phyloP scores from a whole-genome alignment of 1,140 invertebrate species.

The Microplitis mediator region DNA sequence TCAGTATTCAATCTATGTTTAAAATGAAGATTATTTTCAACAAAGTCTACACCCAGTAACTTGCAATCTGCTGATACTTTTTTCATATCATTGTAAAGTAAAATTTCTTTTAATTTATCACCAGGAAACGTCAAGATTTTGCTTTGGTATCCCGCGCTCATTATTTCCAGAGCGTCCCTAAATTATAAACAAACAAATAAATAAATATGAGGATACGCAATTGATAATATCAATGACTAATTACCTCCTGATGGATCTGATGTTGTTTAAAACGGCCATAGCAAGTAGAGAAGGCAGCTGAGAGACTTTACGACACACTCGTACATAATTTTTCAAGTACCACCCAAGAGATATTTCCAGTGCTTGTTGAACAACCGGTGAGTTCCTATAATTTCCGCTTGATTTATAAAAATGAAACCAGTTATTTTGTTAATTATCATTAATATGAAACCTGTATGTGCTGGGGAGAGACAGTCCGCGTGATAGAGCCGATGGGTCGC shows the following conservation, averaged over 20 bases:
- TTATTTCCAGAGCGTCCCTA: constrained; percentile 61
- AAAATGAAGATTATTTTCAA: constrained; percentile 45
- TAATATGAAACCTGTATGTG: constrained; percentile 45
- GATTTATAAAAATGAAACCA: constrained; percentile 1
- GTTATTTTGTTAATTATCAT: neutral
- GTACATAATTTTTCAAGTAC: constrained; percentile 62
- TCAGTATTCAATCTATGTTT: constrained; percentile 44
- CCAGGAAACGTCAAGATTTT: constrained; percentile 61
- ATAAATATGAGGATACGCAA: neutral
- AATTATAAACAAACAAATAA: constrained; percentile 27
- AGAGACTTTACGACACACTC: constrained; percentile 54
- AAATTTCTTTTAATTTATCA: constrained; percentile 44
- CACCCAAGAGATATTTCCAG: constrained; percentile 61
- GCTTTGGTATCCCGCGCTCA: constrained; percentile 65
- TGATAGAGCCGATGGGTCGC: constrained; percentile 60
- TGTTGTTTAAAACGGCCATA: constrained; percentile 57
- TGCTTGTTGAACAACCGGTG: constrained; percentile 41
- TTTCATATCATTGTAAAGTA: constrained; percentile 45
- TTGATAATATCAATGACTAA: neutral
- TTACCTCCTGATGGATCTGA: constrained; percentile 62
- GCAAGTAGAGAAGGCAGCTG: constrained; percentile 60
- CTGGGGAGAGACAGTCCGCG: constrained; percentile 57
- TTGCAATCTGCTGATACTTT: constrained; percentile 45
- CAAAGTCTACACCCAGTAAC: constrained; percentile 29
- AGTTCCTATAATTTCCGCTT: constrained; percentile 32